Evolutionary conservation across 2,888 invertebrate species (phyloP).

Genomic region (Heliconius erato): DNA sequence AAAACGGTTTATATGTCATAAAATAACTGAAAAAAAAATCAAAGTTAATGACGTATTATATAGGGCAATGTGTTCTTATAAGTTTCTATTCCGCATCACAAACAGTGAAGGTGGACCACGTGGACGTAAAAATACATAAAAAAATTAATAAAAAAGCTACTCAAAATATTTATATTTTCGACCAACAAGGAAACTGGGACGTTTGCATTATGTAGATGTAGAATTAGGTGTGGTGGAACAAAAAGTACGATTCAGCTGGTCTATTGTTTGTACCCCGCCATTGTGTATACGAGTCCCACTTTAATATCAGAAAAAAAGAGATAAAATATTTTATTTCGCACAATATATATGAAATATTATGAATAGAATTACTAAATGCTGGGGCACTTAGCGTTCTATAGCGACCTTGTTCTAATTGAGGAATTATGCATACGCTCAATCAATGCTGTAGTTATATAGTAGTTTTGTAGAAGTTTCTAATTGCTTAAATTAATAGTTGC

Average conservation of each 20-base stretch:
- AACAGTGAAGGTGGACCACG: background rate
- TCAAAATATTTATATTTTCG: constrained; percentile 48
- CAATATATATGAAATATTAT: constrained; percentile 9
- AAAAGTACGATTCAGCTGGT: constrained; percentile 58
- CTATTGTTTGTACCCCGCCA: constrained; percentile 64
- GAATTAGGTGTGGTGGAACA: constrained; percentile 56
- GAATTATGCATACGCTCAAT: background rate
- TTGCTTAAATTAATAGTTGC: background rate
- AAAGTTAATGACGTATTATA: background rate
- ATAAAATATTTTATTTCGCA: constrained; percentile 35
- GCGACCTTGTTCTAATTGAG: constrained; percentile 1
- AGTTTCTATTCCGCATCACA: background rate
- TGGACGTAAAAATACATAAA: constrained; percentile 34
- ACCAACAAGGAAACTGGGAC: constrained; percentile 48
- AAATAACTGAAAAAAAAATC: too few species aligned
- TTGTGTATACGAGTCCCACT: constrained; percentile 39
- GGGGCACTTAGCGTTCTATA: background rate
- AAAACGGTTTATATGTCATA: background rate
- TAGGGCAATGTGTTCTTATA: too few species aligned
- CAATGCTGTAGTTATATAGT: background rate
- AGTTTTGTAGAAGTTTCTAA: background rate
- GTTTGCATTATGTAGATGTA: constrained; percentile 54
- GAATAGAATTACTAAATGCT: background rate
- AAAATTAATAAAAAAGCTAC: constrained; percentile 46
- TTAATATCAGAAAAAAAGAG: constrained; percentile 38